Conservation (phyloP, 2,797 vertebrate species). For the Pipistrellus nathusii region DNA sequence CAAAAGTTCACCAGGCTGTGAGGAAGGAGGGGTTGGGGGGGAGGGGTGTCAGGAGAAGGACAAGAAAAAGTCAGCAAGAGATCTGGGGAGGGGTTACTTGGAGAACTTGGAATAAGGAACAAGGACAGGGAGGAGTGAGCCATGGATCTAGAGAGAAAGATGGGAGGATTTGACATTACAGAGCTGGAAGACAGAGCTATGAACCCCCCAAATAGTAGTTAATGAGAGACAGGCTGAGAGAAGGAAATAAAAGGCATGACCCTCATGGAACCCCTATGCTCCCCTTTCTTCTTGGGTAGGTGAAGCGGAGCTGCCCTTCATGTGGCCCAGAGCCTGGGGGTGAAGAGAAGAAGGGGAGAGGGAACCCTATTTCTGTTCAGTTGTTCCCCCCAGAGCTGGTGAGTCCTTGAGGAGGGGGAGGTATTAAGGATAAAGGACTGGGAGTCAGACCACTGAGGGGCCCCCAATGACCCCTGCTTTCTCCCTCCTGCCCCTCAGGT, state of each 20-base stretch:
- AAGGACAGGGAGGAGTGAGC: not conserved
- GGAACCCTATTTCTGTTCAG: conserved; percentile 79
- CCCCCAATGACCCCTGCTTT: not conserved
- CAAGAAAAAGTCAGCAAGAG: not conserved
- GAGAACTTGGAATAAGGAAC: not conserved
- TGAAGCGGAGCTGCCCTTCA: conserved; percentile 82
- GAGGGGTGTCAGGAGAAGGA: conserved; percentile 38
- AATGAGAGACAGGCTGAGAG: not conserved
- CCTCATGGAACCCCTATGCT: not conserved
- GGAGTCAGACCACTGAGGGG: not conserved
- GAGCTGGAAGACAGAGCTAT: not conserved
- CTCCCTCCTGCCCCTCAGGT: conserved; percentile 76
- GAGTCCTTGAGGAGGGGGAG: conserved; percentile 25
- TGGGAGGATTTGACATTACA: not conserved
- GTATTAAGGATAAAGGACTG: not conserved
- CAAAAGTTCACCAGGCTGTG: conserved; percentile 67
- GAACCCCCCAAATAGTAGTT: not conserved
- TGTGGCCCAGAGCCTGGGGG: conserved; percentile 65
- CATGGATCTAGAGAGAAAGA: not conserved
- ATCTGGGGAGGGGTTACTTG: not conserved
- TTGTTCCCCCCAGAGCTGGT: conserved; percentile 87
- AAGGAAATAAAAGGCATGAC: not conserved
- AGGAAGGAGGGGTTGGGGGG: conserved; percentile 68
- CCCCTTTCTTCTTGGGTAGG: conserved; percentile 66
- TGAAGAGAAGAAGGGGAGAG: conserved; percentile 71